Conservation (phyloP, 2,797 vertebrate species). For the Poeciliopsis infans region DNA sequence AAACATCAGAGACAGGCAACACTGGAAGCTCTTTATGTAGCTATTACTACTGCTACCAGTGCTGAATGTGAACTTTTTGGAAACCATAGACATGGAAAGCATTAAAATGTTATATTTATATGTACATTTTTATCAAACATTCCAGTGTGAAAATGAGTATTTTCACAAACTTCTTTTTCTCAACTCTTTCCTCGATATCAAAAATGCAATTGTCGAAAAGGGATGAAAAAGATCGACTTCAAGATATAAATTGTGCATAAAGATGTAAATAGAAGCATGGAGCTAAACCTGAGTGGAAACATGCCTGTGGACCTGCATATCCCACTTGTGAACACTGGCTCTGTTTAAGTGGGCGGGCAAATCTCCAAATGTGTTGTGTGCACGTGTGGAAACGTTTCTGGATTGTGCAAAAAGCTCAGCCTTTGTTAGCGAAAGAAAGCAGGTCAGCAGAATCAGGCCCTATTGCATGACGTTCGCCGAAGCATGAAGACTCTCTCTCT, state of each 20-base stretch:
- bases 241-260: not conserved
- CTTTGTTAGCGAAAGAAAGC: constrained; percentile 72
- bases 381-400: constrained; percentile 25
- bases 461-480: constrained; percentile 58
- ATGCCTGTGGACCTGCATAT: constrained; percentile 26
- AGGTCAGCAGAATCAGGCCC: constrained; percentile 76
- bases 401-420: constrained; percentile 53
- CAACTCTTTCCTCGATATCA: not conserved
- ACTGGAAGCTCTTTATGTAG: no score
- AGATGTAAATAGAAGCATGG: not conserved
- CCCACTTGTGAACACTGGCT: constrained; percentile 15
- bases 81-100: not conserved
- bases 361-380: constrained; percentile 43
- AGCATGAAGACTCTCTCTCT: constrained; percentile 47
- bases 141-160: not conserved
- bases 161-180: not conserved
- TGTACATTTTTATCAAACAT: constrained; percentile 17
- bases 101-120: not conserved
- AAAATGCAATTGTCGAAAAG: not conserved
- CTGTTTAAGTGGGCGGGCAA: constrained; percentile 57
- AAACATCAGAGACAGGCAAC: no score
- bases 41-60: no score
- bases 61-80: not conserved
- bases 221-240: not conserved
- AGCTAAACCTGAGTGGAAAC: not conserved